These are phyloP conservation scores for Potorous gilbertii DNA, from an alignment of 2,797 vertebrate genomes.

Conservation along the genomic window DNA sequence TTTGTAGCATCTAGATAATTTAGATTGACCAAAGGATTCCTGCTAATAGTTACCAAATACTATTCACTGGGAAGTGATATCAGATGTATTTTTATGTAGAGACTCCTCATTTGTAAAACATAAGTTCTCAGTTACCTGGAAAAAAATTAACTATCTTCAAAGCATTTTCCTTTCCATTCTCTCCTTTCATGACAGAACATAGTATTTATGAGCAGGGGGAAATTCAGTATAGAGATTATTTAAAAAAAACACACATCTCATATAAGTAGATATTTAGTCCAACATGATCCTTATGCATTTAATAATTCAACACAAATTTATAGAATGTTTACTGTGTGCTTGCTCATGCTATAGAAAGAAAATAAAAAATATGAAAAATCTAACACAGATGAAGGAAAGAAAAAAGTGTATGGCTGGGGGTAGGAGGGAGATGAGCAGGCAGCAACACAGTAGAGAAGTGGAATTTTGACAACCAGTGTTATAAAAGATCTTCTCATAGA, in stretches of 20 bases:
- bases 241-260: background rate
- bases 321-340: background rate
- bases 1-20: conserved; percentile 6
- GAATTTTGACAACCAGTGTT: background rate
- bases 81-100: background rate
- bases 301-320: background rate
- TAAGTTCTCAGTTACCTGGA: background rate
- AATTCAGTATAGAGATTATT: background rate
- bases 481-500: background rate
- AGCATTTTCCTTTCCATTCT: background rate
- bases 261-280: background rate
- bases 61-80: conserved; percentile 26
- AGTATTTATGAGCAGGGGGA: background rate
- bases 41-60: background rate
- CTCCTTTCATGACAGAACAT: background rate
- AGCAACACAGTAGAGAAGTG: background rate
- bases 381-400: background rate
- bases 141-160: background rate
- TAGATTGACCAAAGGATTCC: background rate
- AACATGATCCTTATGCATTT: background rate
- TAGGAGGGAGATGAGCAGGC: background rate
- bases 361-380: background rate
- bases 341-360: background rate
- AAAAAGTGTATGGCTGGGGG: background rate
- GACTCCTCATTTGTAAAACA: conserved; percentile 20